These are phyloP conservation scores for Montifringilla adamsi DNA, from an alignment of 2,113 vertebrate genomes.

Conservation along the genomic window DNA sequence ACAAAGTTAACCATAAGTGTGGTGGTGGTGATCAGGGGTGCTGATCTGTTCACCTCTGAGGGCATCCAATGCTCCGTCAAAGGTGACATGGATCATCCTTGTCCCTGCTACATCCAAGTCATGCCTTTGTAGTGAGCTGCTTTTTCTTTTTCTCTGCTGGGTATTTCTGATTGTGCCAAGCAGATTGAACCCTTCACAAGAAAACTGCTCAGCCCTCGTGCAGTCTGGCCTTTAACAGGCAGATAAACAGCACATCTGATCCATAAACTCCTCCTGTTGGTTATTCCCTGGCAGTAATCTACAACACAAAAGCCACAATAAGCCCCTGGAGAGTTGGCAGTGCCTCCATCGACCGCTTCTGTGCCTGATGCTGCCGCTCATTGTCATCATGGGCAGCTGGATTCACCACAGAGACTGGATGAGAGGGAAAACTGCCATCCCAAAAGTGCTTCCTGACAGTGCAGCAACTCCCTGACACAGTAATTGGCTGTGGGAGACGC, in stretches of 20 bases:
- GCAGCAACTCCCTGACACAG: background rate
- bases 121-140: fast-evolving
- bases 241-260: background rate
- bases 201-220: background rate
- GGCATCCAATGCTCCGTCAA: fast-evolving
- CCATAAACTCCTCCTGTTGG: background rate
- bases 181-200: background rate
- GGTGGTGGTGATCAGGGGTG: background rate
- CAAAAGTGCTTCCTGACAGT: background rate
- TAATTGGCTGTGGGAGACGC: background rate
- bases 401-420: background rate
- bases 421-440: background rate
- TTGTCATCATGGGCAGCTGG: background rate
- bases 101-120: background rate
- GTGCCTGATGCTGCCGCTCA: background rate
- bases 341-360: background rate
- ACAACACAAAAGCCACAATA: background rate
- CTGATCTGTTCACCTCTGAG: background rate
- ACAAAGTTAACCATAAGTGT: background rate
- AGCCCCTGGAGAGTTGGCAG: background rate
- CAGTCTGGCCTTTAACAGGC: background rate
- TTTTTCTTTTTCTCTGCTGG: background rate
- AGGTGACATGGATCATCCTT: background rate
- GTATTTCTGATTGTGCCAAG: background rate
- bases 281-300: background rate